Base-by-base conservation (phyloP, 2,797 vertebrate genomes). In the Enteromius anoplus region DNA sequence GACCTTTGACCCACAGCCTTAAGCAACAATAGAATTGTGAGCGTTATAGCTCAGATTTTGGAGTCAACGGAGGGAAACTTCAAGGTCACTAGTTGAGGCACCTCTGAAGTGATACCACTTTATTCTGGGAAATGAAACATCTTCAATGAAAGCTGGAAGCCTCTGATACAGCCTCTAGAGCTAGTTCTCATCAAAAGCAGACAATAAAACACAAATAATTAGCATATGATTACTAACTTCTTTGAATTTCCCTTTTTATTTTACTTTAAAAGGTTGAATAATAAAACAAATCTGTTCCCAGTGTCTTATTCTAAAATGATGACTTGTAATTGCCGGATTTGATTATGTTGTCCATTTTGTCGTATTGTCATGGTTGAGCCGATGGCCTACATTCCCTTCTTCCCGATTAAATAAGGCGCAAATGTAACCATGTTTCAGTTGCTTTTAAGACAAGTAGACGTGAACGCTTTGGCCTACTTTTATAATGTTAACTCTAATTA, bases 1-100 rank as follows among this genome's bases (percentile, higher is more conserved):
- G 75, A 90, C 89, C 86, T 89, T 75, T 90, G 83, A 87, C 87
- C 86, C 42, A 89, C 79, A 85, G 88, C 86, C 90, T 88, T 73
- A 49, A 86, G 88, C 84, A 87, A 85, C 80, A 82, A 60, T 84
- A 79, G 77, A 85, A 88, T 82, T 32, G 73, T 77, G 76, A 68
- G 82, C 26, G 78, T 19, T 45, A n/a, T 42, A 84, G 85, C 80
- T 40, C 47, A 78, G 83, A 80, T 86, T 85, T 89, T 87, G 73
- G 26, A 81, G 87, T 65, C 77, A 75, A 79, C 81, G 87, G 75
- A 23, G 83, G 73, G 81, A 55, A 60, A 62, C 81, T 80, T 89
- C 85, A 91, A 92, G 93, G 90, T 91, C 80, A 66, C 32, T 42
- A 71, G 19, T 51, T 76, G 70, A 86, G 75, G 71, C 62, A 65